Percentiles rank a stretch among this genome's conserved stretches.
Conservation (phyloP, 2,113 vertebrate genomes). For the Crotalus viridis region DNA sequence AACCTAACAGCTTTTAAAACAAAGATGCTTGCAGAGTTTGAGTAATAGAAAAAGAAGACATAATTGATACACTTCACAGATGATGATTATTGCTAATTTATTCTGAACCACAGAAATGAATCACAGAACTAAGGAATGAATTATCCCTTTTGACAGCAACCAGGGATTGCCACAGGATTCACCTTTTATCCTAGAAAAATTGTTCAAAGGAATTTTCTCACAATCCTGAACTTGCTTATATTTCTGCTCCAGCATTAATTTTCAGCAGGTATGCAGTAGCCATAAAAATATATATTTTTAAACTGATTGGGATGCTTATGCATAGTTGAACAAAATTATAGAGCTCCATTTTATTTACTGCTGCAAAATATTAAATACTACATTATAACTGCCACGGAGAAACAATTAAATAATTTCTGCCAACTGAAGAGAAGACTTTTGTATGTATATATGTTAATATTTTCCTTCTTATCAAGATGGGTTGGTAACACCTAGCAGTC, state of each 20-base stretch:
- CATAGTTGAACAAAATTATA: not conserved
- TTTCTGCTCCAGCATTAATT: not conserved
- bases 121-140: not conserved
- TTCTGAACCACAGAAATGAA: not conserved
- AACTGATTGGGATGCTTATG: not conserved
- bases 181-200: not conserved
- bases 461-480: not conserved
- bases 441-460: not conserved
- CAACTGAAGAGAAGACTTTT: not conserved
- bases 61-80: not conserved
- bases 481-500: not conserved
- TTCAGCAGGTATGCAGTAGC: not conserved
- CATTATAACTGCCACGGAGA: not conserved
- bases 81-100: not conserved
- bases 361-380: not conserved
- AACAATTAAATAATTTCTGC: not conserved
- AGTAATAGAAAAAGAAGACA: not conserved
- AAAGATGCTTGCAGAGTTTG: not conserved
- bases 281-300: not conserved
- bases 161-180: not conserved
- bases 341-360: not conserved
- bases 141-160: not conserved
- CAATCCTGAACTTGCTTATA: not conserved
- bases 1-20: not conserved
- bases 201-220: not conserved